Percentiles rank a stretch among this genome's conserved stretches.
Conservation (phyloP, 2,888 invertebrate genomes). For the Cactoblastis cactorum region DNA sequence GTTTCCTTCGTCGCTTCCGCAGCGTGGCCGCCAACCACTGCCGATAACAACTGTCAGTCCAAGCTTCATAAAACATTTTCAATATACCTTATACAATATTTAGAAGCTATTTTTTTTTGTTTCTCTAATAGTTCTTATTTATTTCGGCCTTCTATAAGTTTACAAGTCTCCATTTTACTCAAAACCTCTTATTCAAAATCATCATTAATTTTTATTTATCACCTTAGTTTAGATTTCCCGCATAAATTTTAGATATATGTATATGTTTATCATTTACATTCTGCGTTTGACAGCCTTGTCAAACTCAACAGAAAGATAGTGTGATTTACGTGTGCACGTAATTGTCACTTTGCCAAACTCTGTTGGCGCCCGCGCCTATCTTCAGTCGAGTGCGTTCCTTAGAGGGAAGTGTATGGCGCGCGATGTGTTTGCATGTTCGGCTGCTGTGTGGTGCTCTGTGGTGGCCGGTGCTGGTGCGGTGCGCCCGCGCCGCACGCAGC, state of each 20-base stretch:
- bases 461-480: constrained; percentile 72
- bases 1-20: constrained; percentile 68
- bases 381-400: constrained; percentile 74
- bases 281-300: constrained; percentile 38
- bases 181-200: too few species aligned
- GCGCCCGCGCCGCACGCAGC: constrained; percentile 60
- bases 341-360: constrained; percentile 72
- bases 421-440: constrained; percentile 75
- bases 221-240: constrained; percentile 9
- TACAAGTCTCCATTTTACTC: too few species aligned
- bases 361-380: constrained; percentile 62
- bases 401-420: constrained; percentile 76
- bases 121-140: neutral
- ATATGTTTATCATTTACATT: neutral
- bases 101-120: neutral
- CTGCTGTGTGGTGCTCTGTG: constrained; percentile 75
- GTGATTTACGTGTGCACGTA: constrained; percentile 41
- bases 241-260: constrained; percentile 17
- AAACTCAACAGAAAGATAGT: constrained; percentile 62
- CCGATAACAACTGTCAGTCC: constrained; percentile 52
- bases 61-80: constrained; percentile 26
- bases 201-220: neutral
- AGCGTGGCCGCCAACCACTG: constrained; percentile 37
- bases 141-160: too few species aligned
- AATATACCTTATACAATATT: neutral